Evolutionary conservation across 2,888 invertebrate genomes (phyloP), one percentile per base, ranked within the genome.

Genomic region (Trichopria drosophilae): DNA sequence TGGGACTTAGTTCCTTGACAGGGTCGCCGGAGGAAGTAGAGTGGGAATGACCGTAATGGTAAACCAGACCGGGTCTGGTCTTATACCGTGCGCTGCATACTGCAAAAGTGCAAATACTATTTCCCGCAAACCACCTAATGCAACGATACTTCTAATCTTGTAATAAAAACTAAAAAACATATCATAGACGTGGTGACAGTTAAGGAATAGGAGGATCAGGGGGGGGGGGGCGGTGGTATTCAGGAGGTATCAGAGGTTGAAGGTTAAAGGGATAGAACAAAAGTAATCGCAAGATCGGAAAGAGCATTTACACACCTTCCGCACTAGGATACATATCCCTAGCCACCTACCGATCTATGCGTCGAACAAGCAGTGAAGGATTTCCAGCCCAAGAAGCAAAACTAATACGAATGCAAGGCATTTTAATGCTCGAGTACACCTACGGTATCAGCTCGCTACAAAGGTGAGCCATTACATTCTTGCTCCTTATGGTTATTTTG

Each of bases 71-170:
- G 63, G 95, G 93, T 65, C 94, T 85, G 61, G 94, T 94, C 84
- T 96, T 95, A 87, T 96, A 95, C 73, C 93, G 87, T 71, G 93
- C 93, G 76, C 92, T 90, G 84, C 95, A 96, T 76, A 91, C 92
- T 92, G 85, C 77, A 83, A 79, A 75, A 76, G 72, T 75, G 74
- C 75, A 75, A 73, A 63, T 64, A 68, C 74, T 69, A 75, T 73
- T 72, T 69, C 73, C 72, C 73, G 69, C 68, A 73, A 71, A 72
- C 67, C 68, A 72, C 68, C 68, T 67, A 71, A 68, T 68, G 67
- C 69, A 73, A 70, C 65, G 66, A 65, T 63, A 63, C 68, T 65
- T 61, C 64, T 65, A 68, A 47, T 62, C 64, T 59, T 61, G 60
- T 60, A n/a, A n/a, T n/a, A n/a, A n/a, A n/a, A n/a, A n/a, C n/a